Evolutionary conservation across 2,113 vertebrate species (phyloP), one percentile per base, ranked within the genome.

Genomic region (Pogonocichla stellata): DNA sequence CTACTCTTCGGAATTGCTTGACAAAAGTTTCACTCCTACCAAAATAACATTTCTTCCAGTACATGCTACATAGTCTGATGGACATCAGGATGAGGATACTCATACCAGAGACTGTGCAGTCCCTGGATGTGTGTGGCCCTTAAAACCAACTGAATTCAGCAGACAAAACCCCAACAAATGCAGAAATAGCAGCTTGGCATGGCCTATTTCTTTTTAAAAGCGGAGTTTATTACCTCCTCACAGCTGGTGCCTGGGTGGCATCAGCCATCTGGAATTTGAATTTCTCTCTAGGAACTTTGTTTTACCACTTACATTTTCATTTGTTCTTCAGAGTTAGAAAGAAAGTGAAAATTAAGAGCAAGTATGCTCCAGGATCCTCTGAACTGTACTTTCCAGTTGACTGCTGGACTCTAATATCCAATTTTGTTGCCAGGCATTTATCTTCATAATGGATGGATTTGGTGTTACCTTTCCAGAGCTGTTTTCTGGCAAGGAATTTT

Each of bases 261-360:
- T 61, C 84, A 85, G 36, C 61, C 70, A 87, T 77, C 66, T 82
- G 84, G 89, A 89, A 80, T 85, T 58, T 34, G 20, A 80, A 7
- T 51, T 88, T 92, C 94, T 73, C 92, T 95, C 92, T 75, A 95
- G 91, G 94, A 95, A 92, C 50, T 51, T 79, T 14, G 38, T 81
- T 91, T 91, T 65, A 71, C 45, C 20, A 38, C 53, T 72, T 69
- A 72, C 18, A 58, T 79, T 90, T 87, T 86, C 28, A 42, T 69
- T 67, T 86, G 22, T 31, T 79, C 34, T 78, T 86, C 48, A 80
- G 60, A 57, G 53, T 51, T 24, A 69, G 77, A 81, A 95, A 87
- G 50, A 53, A 88, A 90, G 33, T 36, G 42, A 88, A 91, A 92
- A 91, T 20, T 38, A 64, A 71, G 58, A 72, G 16, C 25, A 58